phyloP scores from a whole-genome alignment of 53 echinoderm and acorn worm species.

The Henricia sp. region DNA sequence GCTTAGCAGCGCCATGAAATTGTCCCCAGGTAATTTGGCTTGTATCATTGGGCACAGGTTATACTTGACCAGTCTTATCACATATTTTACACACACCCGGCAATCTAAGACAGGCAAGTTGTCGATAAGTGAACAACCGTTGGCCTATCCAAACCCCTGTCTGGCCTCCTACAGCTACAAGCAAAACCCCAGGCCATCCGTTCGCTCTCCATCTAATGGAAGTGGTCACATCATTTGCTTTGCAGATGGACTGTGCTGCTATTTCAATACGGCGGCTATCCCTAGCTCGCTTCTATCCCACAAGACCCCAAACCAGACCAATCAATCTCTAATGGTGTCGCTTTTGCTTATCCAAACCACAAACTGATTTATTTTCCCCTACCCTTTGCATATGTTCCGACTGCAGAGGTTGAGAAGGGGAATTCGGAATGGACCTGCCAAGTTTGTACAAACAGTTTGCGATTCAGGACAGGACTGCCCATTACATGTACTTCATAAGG shows the following conservation, averaged over 20 bases:
- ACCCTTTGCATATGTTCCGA: background rate
- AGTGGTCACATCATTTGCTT: background rate
- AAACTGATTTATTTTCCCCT: background rate
- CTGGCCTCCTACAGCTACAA: too few species aligned
- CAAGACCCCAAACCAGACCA: background rate
- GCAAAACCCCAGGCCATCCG: background rate
- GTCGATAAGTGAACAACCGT: too few species aligned
- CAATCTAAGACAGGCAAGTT: too few species aligned
- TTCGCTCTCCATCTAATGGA: background rate
- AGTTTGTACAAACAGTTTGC: background rate
- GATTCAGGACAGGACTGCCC: too few species aligned
- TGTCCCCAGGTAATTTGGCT: too few species aligned
- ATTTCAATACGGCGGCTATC: conserved; percentile 9
- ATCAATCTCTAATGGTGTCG: conserved; percentile 44
- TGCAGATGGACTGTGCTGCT: background rate
- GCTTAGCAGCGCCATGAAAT: too few species aligned
- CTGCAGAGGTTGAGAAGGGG: background rate
- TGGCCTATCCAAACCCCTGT: too few species aligned
- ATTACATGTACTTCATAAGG: too few species aligned
- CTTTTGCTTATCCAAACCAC: conserved; percentile 21
- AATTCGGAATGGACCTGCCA: background rate
- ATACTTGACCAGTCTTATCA: too few species aligned
- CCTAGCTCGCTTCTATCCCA: background rate
- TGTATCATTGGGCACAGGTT: too few species aligned
- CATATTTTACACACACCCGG: too few species aligned